Evolutionary conservation across 2,888 invertebrate species (phyloP), one percentile per base, ranked within the genome.

Genomic region (Odontomyia ornata): DNA sequence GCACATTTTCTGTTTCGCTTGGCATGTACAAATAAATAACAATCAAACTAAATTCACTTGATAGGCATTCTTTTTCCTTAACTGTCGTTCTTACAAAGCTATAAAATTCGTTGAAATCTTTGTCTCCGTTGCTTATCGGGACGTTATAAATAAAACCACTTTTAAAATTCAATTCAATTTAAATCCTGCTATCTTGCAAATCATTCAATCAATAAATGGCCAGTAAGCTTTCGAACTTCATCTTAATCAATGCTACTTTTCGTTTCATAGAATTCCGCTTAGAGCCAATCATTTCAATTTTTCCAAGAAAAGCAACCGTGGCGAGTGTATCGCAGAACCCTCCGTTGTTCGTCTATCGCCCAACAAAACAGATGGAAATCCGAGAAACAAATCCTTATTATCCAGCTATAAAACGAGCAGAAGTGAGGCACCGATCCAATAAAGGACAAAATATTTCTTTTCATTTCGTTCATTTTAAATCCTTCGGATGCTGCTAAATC

Each of bases 371-470:
- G 13, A 76, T 64, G 30, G 52, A 65, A 76, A 67, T 65, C 73
- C 69, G 5, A 28, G 43, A 77, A 57, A 76, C 78, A 78, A 78
- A 78, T 78, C 78, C 75, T 71, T 75, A 78, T 78, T 78, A 78
- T 78, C 78, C 75, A 47, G 77, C 69, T 57, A 76, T 78, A 78
- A 78, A 76, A 76, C 13, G 65, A 47, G 56, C 56, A 23, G 52
- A 60, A 52, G 76, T 43, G 62, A 47, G 71, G 75, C 27, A 56
- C 47, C 23, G 78, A 78, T 78, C 78, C 76, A 78, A 78, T 78
- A 78, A 67, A 78, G 76, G 71, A 73, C 77, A 76, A 77, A 78
- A 78, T 78, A 78, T 78, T 78, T 76, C 76, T 76, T 75, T 75
- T 78, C 76, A 78, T 78, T 78, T 76, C 47, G 75, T 72, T 69